Evolutionary conservation across 2,888 invertebrate genomes (phyloP), one percentile per base, ranked within the genome.

Genomic region (Drosophila cognata): DNA sequence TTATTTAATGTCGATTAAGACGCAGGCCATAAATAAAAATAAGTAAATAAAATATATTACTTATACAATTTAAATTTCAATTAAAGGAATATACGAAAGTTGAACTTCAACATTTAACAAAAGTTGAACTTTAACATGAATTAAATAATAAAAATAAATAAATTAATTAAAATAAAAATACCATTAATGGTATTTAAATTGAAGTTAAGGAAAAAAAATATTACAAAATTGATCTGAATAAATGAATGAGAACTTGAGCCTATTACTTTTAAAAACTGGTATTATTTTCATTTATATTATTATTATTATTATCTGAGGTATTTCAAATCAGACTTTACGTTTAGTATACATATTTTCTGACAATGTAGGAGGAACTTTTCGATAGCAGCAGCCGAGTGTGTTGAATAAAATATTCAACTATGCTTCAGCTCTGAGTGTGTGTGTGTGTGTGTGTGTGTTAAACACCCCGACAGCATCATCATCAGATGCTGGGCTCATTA

Each of bases 401-500:
- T 46, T 25, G 25, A 25, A 46, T 46, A 16, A 46, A 46, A 25
- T 46, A 46, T 46, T 46, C 46, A 46, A 16, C 46, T 25, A 25
- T 46, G 46, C 25, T 25, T 16, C 25, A 46, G 46, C 46, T 8
- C 25, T 43, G 43, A 43, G 11, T 67, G 51, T 55, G 38, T 52
- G n/a, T 50, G 55, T 48, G 36, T 31, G 57, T 18, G 41, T 48
- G 21, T 43, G 72, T 61, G 4, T 41, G 65, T 43, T 65, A 73
- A 71, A 65, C 84, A 79, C 85, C 84, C 85, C 53, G 33, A 59
- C 43, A 43, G 21, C 28, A 38, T 8, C 33, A 33, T 13, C 31
- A 28, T 28, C 55, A 38, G 28, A 56, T 56, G 65, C 41, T 59
- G 67, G 56, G 38, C 81, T 86, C 89, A 86, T 86, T 86, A 86